These are phyloP conservation scores for Pseudopleuronectes americanus DNA, from an alignment of 2,797 vertebrate species.

Conservation along the genomic window DNA sequence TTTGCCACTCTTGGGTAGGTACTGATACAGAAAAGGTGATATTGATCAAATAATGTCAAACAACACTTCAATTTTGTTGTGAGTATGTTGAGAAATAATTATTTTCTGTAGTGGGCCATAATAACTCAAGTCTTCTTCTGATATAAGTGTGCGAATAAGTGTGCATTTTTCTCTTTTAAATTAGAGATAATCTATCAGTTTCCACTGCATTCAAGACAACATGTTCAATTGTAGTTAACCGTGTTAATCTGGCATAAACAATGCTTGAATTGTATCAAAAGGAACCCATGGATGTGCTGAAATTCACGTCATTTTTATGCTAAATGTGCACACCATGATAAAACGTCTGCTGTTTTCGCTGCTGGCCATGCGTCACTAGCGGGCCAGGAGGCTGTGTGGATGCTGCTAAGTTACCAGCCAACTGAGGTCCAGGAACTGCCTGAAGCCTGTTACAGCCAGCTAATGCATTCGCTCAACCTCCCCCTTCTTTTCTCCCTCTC, in stretches of 20 bases:
- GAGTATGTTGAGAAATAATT: slow-evolving; percentile 7
- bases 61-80: slow-evolving; percentile 12
- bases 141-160: background rate
- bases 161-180: background rate
- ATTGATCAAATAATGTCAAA: slow-evolving; percentile 20
- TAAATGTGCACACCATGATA: slow-evolving; percentile 10
- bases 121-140: slow-evolving; percentile 16
- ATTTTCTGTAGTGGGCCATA: slow-evolving; percentile 42
- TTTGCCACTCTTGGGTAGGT: no score
- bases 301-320: no score
- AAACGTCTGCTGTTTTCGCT: slow-evolving; percentile 52
- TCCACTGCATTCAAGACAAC: background rate
- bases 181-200: background rate
- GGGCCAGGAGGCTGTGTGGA: slow-evolving; percentile 58
- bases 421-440: slow-evolving; percentile 77
- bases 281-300: background rate
- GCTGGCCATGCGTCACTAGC: slow-evolving; percentile 67
- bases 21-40: slow-evolving; percentile 4
- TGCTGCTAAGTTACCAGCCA: slow-evolving; percentile 73
- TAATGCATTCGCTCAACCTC: slow-evolving; percentile 77
- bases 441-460: slow-evolving; percentile 79
- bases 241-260: background rate
- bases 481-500: slow-evolving; percentile 67
- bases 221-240: background rate
- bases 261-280: slow-evolving; percentile 9